Evolutionary conservation across 2,888 invertebrate species (phyloP).

Genomic region (Philereme vetulata): DNA sequence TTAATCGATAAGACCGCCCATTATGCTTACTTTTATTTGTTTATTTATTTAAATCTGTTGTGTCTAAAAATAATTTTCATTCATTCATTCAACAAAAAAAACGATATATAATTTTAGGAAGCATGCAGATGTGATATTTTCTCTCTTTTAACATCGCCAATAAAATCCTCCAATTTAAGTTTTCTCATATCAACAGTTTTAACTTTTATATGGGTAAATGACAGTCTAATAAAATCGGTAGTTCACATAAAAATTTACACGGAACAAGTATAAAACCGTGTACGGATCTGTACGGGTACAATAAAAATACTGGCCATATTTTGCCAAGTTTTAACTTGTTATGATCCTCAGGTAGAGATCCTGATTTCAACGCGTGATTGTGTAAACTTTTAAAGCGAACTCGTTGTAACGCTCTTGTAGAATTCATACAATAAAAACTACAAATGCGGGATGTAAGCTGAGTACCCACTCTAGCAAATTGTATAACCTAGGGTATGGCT

Average conservation of each 20-base stretch:
- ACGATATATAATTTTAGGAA: too few species aligned
- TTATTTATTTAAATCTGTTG: too few species aligned
- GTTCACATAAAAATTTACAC: constrained; percentile 64
- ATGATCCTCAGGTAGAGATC: constrained; percentile 62
- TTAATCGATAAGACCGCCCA: too few species aligned
- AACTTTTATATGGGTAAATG: constrained; percentile 56
- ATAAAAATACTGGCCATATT: constrained; percentile 71
- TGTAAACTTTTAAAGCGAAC: constrained; percentile 50
- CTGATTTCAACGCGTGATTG: constrained; percentile 34
- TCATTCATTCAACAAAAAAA: too few species aligned
- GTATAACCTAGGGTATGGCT: too few species aligned
- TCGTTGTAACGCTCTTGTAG: constrained; percentile 38
- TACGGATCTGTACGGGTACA: constrained; percentile 50
- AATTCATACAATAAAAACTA: constrained; percentile 14
- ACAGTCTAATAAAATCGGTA: constrained; percentile 54
- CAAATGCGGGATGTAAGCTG: too few species aligned
- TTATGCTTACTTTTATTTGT: too few species aligned
- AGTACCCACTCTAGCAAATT: too few species aligned
- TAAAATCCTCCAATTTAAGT: constrained; percentile 56
- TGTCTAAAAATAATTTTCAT: too few species aligned
- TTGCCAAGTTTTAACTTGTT: constrained; percentile 66
- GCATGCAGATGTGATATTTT: constrained; percentile 39
- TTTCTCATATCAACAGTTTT: constrained; percentile 50
- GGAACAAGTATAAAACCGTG: constrained; percentile 57
- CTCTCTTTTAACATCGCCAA: constrained; percentile 43